Percentiles rank a stretch among this genome's conserved stretches.
These are phyloP conservation scores for Otis tarda DNA, from an alignment of 2,113 vertebrate genomes.

Conservation along the genomic window DNA sequence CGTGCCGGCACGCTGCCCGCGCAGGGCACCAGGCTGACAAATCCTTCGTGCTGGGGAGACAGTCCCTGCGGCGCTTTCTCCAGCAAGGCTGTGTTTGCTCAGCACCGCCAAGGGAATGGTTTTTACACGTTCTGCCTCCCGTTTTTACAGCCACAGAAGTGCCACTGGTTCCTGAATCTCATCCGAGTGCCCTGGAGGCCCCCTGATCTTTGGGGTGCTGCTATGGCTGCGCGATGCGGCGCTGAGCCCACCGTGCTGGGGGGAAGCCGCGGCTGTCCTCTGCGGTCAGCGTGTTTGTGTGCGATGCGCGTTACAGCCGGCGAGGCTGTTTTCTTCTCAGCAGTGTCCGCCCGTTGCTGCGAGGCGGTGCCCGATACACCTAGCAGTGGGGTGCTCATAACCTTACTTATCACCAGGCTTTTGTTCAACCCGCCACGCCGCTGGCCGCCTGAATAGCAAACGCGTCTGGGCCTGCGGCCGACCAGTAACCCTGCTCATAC, in stretches of 20 bases:
- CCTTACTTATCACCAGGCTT: neutral
- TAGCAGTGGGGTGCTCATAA: neutral
- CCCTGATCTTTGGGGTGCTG: neutral
- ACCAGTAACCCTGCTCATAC: neutral
- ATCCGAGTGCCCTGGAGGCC: accelerated
- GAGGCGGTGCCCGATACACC: neutral
- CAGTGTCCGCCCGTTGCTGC: neutral
- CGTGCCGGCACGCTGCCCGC: accelerated
- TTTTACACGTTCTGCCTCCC: accelerated
- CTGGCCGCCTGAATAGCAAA: neutral
- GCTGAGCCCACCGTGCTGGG: accelerated
- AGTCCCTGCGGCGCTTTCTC: neutral
- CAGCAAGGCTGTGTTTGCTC: neutral
- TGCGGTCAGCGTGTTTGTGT: neutral
- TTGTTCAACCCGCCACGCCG: neutral
- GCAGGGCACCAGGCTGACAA: neutral
- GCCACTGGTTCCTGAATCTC: accelerated
- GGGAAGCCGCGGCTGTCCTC: too few relatives aligned
- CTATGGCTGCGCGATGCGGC: accelerated
- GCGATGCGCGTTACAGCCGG: neutral
- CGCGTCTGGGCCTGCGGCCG: neutral
- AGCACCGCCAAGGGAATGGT: neutral
- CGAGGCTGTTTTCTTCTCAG: neutral
- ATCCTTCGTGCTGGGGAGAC: neutral
- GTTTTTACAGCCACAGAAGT: neutral